Conservation (phyloP, 2,113 vertebrate species). For the Maccullochella peelii region DNA sequence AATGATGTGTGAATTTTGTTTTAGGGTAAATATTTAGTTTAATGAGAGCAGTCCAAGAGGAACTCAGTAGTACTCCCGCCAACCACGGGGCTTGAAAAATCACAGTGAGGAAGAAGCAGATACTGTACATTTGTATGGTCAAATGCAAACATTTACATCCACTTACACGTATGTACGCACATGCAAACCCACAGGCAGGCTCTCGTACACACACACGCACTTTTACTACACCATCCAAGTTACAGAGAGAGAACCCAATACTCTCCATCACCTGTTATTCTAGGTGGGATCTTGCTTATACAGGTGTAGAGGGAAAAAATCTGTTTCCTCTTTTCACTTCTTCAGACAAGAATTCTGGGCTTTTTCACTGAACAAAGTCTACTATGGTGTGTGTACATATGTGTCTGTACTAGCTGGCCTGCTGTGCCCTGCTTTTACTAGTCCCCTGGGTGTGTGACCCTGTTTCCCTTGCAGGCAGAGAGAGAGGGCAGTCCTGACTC, state of each 20-base stretch:
- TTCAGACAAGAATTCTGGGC: constrained; percentile 51
- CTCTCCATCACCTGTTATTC: constrained; percentile 76
- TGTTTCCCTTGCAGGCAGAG: constrained; percentile 64
- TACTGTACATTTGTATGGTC: constrained; percentile 7
- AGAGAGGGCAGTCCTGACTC: constrained; percentile 57
- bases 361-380: constrained; percentile 57
- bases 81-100: constrained; percentile 17
- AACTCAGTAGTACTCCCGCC: constrained; percentile 23
- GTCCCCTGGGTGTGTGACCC: constrained; percentile 76
- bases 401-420: constrained; percentile 58
- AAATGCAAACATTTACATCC: constrained; percentile 15
- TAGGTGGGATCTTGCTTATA: constrained; percentile 73
- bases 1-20: constrained; percentile 42
- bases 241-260: constrained; percentile 52
- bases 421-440: constrained; percentile 71
- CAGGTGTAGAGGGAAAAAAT: constrained; percentile 67
- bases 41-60: constrained; percentile 33
- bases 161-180: not conserved
- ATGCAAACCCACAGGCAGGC: not conserved
- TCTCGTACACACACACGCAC: not conserved
- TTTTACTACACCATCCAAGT: constrained; percentile 22
- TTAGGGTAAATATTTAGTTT: constrained; percentile 53
- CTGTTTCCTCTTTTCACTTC: constrained; percentile 61
- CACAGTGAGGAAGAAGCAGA: not conserved
- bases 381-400: constrained; percentile 37